A percentile compares a stretch with the other conserved stretches of the same genome.
phyloP scores from a whole-genome alignment of 2,888 invertebrate genomes.

The Leptopilina syphax region DNA sequence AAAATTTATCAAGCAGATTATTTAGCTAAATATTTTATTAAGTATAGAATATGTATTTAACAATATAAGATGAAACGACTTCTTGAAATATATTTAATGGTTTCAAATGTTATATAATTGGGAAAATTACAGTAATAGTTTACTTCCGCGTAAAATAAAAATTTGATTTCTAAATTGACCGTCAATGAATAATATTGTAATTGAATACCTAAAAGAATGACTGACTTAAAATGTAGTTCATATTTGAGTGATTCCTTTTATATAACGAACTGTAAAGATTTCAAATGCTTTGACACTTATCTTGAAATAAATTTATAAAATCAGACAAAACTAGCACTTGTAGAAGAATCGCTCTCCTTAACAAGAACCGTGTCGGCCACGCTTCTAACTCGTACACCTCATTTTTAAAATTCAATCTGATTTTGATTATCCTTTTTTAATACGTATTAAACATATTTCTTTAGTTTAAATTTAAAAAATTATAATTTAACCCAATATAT shows the following conservation, averaged over 20 bases:
- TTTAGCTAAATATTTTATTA: too few relatives aligned
- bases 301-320: constrained; percentile 11
- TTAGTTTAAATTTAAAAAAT: not conserved
- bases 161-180: too few relatives aligned
- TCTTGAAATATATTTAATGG: too few relatives aligned
- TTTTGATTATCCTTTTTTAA: constrained; percentile 27
- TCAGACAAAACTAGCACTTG: constrained; percentile 27
- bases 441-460: not conserved
- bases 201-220: too few relatives aligned
- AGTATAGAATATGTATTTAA: too few relatives aligned
- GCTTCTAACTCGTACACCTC: constrained; percentile 62
- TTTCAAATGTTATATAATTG: too few relatives aligned
- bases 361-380: constrained; percentile 73
- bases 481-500: constrained; percentile 7
- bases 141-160: too few relatives aligned
- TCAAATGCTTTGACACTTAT: constrained; percentile 55
- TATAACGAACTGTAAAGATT: constrained; percentile 22
- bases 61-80: too few relatives aligned
- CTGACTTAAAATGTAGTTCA: constrained; percentile 8
- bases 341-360: constrained; percentile 68
- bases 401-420: constrained; percentile 45
- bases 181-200: too few relatives aligned
- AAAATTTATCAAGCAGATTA: too few relatives aligned
- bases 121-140: too few relatives aligned
- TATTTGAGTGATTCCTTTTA: not conserved